phyloP scores from a whole-genome alignment of 2,888 invertebrate species.

The Camptogramma bilineatum region DNA sequence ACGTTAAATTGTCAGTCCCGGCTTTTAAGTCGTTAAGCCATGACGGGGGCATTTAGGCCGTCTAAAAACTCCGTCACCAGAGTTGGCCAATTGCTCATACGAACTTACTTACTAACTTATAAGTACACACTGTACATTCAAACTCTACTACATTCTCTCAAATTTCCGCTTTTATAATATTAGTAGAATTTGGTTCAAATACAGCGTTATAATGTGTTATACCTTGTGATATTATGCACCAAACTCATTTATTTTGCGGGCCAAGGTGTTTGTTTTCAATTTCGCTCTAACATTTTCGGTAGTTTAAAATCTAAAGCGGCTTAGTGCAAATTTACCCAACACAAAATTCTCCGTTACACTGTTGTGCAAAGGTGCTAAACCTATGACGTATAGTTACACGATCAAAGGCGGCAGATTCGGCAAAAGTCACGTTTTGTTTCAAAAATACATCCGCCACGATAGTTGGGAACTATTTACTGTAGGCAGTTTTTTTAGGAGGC shows the following conservation, averaged over 20 bases:
- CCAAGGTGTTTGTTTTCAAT: constrained; percentile 11
- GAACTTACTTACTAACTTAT: too few species aligned
- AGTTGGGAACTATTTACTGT: constrained; percentile 58
- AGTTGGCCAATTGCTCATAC: too few species aligned
- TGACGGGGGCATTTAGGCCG: too few species aligned
- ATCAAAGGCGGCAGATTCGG: constrained; percentile 45
- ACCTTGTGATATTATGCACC: not conserved
- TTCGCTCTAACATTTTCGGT: constrained; percentile 2
- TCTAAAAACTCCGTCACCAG: too few species aligned
- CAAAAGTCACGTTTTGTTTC: constrained; percentile 60
- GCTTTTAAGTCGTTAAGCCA: too few species aligned
- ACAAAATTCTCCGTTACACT: constrained; percentile 30
- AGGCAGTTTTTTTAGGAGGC: too few species aligned
- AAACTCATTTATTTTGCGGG: not conserved
- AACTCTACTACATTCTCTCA: too few species aligned
- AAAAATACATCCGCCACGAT: constrained; percentile 53
- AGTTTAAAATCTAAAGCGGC: constrained; percentile 7
- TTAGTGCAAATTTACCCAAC: constrained; percentile 26
- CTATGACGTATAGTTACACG: constrained; percentile 32
- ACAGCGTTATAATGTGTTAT: too few species aligned
- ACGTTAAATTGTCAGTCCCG: too few species aligned
- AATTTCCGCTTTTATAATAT: too few species aligned
- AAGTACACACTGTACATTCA: too few species aligned
- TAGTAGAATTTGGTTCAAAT: too few species aligned
- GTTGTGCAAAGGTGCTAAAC: constrained; percentile 28